Percentiles rank a stretch among this genome's conserved stretches.
These are phyloP conservation scores for Ictidomys tridecemlineatus DNA, from an alignment of 2,113 vertebrate genomes.

Conservation along the genomic window DNA sequence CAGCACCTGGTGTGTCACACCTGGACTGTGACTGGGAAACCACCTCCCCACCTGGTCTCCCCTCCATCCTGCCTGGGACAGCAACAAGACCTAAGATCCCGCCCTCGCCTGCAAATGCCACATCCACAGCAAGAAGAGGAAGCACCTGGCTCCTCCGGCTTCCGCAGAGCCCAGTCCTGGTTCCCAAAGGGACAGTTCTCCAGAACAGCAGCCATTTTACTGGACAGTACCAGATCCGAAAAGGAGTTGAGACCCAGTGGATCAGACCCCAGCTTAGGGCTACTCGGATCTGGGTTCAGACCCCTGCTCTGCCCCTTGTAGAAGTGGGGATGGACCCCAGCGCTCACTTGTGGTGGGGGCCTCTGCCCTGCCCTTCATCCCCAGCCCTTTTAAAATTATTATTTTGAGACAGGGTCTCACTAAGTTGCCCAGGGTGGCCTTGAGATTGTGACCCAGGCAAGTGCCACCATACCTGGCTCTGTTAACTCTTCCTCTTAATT, in stretches of 20 bases:
- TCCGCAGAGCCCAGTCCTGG: neutral
- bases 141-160: neutral
- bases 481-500: neutral
- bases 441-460: too few relatives aligned
- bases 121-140: neutral
- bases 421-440: too few relatives aligned
- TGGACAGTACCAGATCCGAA: neutral
- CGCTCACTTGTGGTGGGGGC: too few relatives aligned
- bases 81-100: neutral
- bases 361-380: too few relatives aligned
- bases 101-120: neutral
- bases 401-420: too few relatives aligned
- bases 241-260: accelerated
- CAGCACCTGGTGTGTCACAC: neutral
- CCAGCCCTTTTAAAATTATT: too few relatives aligned
- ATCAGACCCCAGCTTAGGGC: neutral
- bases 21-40: neutral
- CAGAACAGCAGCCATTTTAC: neutral
- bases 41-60: neutral
- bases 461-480: too few relatives aligned
- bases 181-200: neutral
- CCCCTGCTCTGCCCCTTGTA: neutral
- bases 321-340: neutral
- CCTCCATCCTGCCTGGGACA: neutral
- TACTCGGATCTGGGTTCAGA: neutral